These are phyloP conservation scores for Batillaria attramentaria DNA, from an alignment of 1,140 invertebrate species.

Conservation along the genomic window DNA sequence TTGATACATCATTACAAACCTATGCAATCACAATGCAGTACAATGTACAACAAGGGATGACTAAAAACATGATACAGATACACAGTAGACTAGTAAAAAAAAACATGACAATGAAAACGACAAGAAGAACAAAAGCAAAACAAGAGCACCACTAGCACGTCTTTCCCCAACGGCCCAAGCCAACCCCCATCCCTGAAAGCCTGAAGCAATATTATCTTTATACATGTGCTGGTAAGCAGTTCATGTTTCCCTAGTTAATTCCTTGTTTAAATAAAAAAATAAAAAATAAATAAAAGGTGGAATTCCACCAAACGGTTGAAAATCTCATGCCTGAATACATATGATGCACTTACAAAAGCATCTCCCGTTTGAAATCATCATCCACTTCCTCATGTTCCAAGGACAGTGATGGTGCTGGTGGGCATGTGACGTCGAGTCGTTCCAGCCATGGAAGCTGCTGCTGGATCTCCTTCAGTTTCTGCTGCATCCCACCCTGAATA, in stretches of 20 bases:
- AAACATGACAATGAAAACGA: not conserved
- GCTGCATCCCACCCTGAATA: slow-evolving; percentile 76
- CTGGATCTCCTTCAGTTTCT: slow-evolving; percentile 82
- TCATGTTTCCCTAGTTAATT: too few relatives aligned
- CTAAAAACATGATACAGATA: too few relatives aligned
- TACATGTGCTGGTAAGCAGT: too few relatives aligned
- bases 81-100: not conserved
- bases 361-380: slow-evolving; percentile 84
- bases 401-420: slow-evolving; percentile 75
- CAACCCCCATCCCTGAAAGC: too few relatives aligned
- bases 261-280: not conserved
- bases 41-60: too few relatives aligned
- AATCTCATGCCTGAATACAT: not conserved
- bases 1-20: too few relatives aligned
- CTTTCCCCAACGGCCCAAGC: too few relatives aligned
- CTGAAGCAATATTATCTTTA: too few relatives aligned
- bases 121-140: not conserved
- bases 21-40: too few relatives aligned
- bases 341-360: not conserved
- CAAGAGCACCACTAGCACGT: not conserved
- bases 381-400: slow-evolving; percentile 68
- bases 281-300: not conserved
- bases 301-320: not conserved
- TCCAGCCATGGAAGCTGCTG: slow-evolving; percentile 88
- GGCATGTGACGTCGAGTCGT: slow-evolving; percentile 84